Conservation (phyloP, 2,113 vertebrate genomes). For the Pelecanoides urinatrix region DNA sequence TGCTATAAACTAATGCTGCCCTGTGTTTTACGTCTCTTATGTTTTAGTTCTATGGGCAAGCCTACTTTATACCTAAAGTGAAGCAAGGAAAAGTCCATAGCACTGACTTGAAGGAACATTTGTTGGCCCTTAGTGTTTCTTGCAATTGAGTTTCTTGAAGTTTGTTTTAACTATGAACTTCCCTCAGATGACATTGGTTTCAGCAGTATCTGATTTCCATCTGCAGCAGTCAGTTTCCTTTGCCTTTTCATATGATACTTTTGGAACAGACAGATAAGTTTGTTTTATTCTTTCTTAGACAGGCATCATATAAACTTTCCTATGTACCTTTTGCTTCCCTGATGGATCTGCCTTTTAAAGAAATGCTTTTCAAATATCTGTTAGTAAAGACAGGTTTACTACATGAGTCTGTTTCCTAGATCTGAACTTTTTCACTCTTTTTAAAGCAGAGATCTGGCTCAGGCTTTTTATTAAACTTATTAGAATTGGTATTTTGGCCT, state of each 20-base stretch:
- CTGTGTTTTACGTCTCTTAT: not conserved
- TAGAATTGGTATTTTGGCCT: conserved; percentile 49
- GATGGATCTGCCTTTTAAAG: not conserved
- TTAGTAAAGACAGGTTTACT: not conserved
- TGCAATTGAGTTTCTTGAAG: not conserved
- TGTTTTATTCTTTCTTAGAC: not conserved
- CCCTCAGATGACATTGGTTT: not conserved
- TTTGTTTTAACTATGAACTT: not conserved
- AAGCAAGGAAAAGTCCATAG: not conserved
- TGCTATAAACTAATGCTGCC: not conserved
- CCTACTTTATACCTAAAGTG: not conserved
- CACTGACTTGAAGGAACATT: not conserved
- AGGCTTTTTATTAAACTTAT: conserved; percentile 19
- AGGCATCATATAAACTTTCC: not conserved
- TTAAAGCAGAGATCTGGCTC: not conserved
- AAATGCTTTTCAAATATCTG: not conserved
- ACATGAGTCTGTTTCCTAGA: not conserved
- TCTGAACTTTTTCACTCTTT: not conserved
- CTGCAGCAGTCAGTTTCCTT: not conserved
- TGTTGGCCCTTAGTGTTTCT: not conserved
- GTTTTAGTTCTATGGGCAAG: not conserved
- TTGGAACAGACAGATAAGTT: not conserved
- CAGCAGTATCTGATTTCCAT: not conserved
- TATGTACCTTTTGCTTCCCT: not conserved
- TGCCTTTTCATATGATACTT: not conserved